phyloP scores from a whole-genome alignment of 2,113 vertebrate species.

The Mionectes macconnelli region DNA sequence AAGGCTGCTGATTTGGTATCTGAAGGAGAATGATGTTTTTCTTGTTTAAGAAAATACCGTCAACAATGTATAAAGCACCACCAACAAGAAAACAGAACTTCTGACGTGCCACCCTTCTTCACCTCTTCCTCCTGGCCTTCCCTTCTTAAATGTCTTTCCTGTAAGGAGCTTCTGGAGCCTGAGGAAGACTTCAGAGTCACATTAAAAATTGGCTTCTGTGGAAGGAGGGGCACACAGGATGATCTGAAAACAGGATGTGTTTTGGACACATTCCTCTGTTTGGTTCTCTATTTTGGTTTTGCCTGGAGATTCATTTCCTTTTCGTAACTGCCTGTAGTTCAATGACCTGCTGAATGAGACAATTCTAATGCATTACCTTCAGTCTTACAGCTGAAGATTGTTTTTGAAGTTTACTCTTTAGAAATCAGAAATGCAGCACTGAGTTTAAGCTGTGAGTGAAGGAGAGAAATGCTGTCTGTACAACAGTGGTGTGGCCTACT shows the following conservation, averaged over 20 bases:
- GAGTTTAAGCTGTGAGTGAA: not conserved
- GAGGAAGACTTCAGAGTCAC: not conserved
- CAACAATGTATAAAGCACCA: not conserved
- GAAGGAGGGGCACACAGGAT: not conserved
- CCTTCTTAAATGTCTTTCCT: not conserved
- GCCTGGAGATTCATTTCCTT: constrained; percentile 53
- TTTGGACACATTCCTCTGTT: constrained; percentile 15
- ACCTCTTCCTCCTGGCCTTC: not conserved
- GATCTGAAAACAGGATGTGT: constrained; percentile 62
- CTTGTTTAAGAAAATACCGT: not conserved
- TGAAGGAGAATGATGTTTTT: not conserved
- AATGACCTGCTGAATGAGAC: not conserved
- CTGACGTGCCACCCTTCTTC: accelerated
- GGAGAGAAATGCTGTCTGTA: not conserved
- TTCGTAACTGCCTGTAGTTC: not conserved
- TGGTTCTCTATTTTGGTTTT: constrained; percentile 59
- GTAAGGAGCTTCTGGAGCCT: not conserved
- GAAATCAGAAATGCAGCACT: not conserved
- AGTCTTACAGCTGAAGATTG: not conserved
- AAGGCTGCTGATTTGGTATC: not conserved
- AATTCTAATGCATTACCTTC: not conserved
- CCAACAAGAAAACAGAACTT: not conserved
- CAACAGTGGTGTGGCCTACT: not conserved
- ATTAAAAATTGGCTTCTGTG: not conserved
- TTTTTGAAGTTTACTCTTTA: not conserved